A percentile compares a stretch with the other conserved stretches of the same genome.
Conservation (phyloP, 1,140 invertebrate species). For the Plectrocnemia conspersa region DNA sequence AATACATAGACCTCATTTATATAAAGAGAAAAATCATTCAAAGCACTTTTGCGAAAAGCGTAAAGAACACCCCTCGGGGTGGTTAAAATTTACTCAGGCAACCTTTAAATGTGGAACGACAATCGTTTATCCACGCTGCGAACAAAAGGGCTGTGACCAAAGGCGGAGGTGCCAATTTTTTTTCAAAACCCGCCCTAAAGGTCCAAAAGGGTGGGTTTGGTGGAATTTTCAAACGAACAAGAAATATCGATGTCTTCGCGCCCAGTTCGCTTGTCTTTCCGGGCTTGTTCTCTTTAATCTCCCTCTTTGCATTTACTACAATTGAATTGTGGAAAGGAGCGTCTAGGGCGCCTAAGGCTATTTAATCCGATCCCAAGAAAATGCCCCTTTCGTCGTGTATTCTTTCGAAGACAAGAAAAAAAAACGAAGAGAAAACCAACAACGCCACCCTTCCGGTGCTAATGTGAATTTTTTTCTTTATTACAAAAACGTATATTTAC, state of each 20-base stretch:
- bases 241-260: constrained; percentile 20
- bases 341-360: constrained; percentile 12
- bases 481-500: no score
- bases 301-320: constrained; percentile 19
- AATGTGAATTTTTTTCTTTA: no score
- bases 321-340: constrained; percentile 16
- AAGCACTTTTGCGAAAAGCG: no score
- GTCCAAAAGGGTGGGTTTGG: not conserved
- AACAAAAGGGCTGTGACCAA: not conserved
- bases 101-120: constrained; percentile 11
- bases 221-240: constrained; percentile 23
- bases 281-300: constrained; percentile 17
- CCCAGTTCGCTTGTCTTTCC: constrained; percentile 14
- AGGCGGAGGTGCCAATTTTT: constrained; percentile 7
- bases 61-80: constrained; percentile 1
- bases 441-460: no score
- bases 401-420: no score
- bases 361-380: constrained; percentile 14
- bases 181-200: not conserved
- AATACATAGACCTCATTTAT: no score
- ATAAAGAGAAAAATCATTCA: no score
- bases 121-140: constrained; percentile 1
- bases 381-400: constrained; percentile 7
- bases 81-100: constrained; percentile 10
- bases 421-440: no score